Conservation (phyloP, 2,888 invertebrate genomes). For the Mythimna impura region DNA sequence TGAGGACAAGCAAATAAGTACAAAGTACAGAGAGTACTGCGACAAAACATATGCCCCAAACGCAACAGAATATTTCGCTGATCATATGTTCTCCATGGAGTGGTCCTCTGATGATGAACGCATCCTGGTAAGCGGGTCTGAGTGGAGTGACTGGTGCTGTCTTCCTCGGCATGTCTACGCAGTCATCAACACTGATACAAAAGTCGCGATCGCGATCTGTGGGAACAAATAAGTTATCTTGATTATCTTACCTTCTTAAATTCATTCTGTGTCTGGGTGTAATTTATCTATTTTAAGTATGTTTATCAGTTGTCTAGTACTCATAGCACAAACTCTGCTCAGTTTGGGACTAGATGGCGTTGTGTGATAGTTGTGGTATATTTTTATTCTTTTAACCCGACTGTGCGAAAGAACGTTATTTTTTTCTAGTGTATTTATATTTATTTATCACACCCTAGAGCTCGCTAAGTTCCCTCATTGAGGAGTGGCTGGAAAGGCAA, state of each 20-base stretch:
- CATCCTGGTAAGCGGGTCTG: background rate
- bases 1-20: background rate
- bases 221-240: background rate
- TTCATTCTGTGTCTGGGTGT: too few species aligned
- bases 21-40: background rate
- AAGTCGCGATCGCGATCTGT: background rate
- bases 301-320: too few species aligned
- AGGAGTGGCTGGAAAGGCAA: too few species aligned
- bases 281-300: too few species aligned
- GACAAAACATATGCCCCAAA: conserved; percentile 1
- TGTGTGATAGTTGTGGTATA: too few species aligned
- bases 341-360: too few species aligned
- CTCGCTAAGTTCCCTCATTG: too few species aligned
- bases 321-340: too few species aligned
- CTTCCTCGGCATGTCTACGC: background rate
- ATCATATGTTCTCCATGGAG: background rate
- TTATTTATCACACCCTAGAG: too few species aligned
- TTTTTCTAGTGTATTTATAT: too few species aligned
- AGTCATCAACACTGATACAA: background rate
- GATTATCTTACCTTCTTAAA: background rate
- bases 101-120: background rate
- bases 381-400: too few species aligned
- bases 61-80: background rate
- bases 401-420: too few species aligned
- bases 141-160: background rate